Conservation (phyloP, 2,888 invertebrate genomes). For the Acleris laterana region DNA sequence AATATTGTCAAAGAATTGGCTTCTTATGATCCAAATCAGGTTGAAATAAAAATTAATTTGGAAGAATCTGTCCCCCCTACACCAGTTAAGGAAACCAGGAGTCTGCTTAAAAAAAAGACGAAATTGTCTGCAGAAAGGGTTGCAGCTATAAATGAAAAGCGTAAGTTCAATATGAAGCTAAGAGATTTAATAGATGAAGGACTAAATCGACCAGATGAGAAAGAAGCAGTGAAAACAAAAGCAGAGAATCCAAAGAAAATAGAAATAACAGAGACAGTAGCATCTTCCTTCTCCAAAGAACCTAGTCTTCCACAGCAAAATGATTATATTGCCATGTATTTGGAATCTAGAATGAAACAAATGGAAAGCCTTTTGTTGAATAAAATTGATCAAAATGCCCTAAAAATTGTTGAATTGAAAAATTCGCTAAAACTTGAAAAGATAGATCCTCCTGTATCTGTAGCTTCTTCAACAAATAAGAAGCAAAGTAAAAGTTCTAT, state of each 20-base stretch:
- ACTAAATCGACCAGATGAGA: conserved; percentile 58
- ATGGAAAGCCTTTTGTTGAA: conserved; percentile 66
- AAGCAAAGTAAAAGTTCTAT: conserved; percentile 40
- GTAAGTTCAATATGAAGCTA: conserved; percentile 74
- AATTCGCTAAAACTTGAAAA: conserved; percentile 43
- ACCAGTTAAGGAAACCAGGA: conserved; percentile 3
- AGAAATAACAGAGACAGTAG: conserved; percentile 31
- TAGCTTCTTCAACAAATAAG: conserved; percentile 52
- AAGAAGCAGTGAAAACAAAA: conserved; percentile 36
- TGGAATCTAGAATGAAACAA: conserved; percentile 66
- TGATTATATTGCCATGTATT: conserved; percentile 57
- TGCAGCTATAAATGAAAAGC: conserved; percentile 70
- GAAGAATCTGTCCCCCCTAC: not conserved
- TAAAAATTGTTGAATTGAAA: conserved; percentile 63
- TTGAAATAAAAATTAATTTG: conserved; percentile 6
- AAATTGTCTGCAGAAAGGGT: conserved; percentile 65
- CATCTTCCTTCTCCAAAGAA: conserved; percentile 43
- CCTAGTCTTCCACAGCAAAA: conserved; percentile 46
- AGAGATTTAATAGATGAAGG: conserved; percentile 69
- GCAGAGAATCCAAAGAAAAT: conserved; percentile 38
- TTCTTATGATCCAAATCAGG: conserved; percentile 6
- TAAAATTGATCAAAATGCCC: conserved; percentile 71
- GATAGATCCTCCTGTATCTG: conserved; percentile 46
- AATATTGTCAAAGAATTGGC: conserved; percentile 9
- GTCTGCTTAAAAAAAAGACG: conserved; percentile 43